Evolutionary conservation across 2,797 vertebrate species (phyloP).

Genomic region (Pangasius sanitwongsei): DNA sequence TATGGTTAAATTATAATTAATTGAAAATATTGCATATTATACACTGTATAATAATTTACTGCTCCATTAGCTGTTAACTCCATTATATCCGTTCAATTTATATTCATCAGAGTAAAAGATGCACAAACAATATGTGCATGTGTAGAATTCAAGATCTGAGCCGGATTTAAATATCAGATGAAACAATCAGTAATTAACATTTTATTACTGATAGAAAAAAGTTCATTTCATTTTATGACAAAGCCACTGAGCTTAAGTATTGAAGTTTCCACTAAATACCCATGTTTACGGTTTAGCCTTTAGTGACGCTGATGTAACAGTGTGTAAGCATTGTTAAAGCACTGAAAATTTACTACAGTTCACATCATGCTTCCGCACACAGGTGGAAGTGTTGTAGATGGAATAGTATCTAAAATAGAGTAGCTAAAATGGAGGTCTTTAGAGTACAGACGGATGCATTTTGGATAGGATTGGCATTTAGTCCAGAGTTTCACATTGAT

Average conservation of each 20-base stretch:
- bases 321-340: constrained; percentile 55
- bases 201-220: not conserved
- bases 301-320: constrained; percentile 56
- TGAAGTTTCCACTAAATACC: constrained; percentile 38
- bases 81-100: not conserved
- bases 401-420: not conserved
- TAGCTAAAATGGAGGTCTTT: not conserved
- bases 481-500: not conserved
- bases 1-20: not conserved
- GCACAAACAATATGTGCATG: not conserved
- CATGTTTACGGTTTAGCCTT: constrained; percentile 54
- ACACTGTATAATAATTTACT: not conserved
- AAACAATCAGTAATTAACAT: not conserved
- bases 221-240: not conserved
- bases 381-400: not conserved
- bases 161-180: not conserved
- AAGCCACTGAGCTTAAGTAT: not conserved
- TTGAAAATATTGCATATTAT: not conserved
- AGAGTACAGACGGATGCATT: not conserved
- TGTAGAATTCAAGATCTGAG: not conserved
- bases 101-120: not conserved
- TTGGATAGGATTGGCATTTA: not conserved
- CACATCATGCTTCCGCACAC: not conserved
- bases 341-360: not conserved
- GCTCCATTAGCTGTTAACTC: not conserved